Conservation (phyloP, 92 coral and sea anemone species). For the Isaurus tuberculatus region DNA sequence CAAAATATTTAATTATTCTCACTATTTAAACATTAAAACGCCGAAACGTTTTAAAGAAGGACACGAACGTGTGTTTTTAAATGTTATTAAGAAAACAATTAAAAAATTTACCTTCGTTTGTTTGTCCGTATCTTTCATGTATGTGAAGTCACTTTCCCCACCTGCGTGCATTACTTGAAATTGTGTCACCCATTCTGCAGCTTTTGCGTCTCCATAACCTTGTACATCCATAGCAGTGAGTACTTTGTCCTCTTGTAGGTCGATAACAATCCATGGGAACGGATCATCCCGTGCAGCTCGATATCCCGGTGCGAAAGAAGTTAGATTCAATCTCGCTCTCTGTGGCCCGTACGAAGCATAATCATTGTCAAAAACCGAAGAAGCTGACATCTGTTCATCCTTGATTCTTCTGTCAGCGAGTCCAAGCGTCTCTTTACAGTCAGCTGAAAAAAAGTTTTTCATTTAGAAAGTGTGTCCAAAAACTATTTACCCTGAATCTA, state of each 20-base stretch:
- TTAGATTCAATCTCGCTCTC: slow-evolving; percentile 78
- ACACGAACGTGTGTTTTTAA: background rate
- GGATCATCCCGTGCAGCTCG: slow-evolving; percentile 58
- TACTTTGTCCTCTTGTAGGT: slow-evolving; percentile 64
- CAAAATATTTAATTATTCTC: background rate
- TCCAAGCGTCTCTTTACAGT: slow-evolving; percentile 80
- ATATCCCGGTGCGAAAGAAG: slow-evolving; percentile 83
- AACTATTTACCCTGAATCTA: background rate
- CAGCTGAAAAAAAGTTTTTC: slow-evolving; percentile 56
- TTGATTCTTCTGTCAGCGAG: slow-evolving; percentile 66
- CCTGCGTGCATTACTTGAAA: slow-evolving; percentile 72
- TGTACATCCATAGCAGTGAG: slow-evolving; percentile 77
- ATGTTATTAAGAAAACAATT: background rate
- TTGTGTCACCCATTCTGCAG: slow-evolving; percentile 73
- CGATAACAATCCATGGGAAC: slow-evolving; percentile 69
- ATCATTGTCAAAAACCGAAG: slow-evolving; percentile 68
- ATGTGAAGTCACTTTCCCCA: slow-evolving; percentile 20
- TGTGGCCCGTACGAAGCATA: slow-evolving; percentile 79
- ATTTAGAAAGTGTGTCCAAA: background rate
- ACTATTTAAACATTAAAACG: background rate
- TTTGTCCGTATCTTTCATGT: slow-evolving; percentile 28
- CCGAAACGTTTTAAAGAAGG: background rate
- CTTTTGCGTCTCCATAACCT: slow-evolving; percentile 78
- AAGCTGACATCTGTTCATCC: slow-evolving; percentile 76
- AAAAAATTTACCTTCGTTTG: background rate